phyloP scores from a whole-genome alignment of 1,140 invertebrate genomes.

The Agraylea sexmaculata region DNA sequence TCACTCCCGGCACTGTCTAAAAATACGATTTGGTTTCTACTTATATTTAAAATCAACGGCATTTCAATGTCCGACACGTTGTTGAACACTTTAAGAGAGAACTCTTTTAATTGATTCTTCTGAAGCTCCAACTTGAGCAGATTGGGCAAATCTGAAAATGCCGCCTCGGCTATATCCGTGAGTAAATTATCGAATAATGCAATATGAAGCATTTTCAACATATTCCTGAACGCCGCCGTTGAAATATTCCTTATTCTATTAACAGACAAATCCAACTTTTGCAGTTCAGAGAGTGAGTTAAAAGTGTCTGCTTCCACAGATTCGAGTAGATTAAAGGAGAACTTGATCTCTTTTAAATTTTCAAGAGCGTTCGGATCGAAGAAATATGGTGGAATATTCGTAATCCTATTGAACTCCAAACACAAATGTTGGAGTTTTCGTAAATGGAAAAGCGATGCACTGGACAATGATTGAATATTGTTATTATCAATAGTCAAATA shows the following conservation, averaged over 20 bases:
- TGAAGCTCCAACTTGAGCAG: slow-evolving; percentile 60
- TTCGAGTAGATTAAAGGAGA: slow-evolving; percentile 62
- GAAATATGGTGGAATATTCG: slow-evolving; percentile 46
- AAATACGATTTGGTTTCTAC: slow-evolving; percentile 50
- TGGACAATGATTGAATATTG: slow-evolving; percentile 58
- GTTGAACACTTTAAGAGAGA: slow-evolving; percentile 53
- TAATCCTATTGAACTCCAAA: slow-evolving; percentile 71
- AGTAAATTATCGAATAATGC: slow-evolving; percentile 57
- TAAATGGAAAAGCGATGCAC: slow-evolving; percentile 47
- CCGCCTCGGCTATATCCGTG: slow-evolving; percentile 44
- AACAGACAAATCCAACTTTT: slow-evolving; percentile 57
- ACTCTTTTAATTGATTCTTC: slow-evolving; percentile 52
- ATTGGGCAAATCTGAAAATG: slow-evolving; percentile 56
- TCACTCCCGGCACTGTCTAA: slow-evolving; percentile 40
- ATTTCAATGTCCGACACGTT: slow-evolving; percentile 49
- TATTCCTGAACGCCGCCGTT: slow-evolving; percentile 47
- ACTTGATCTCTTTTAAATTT: slow-evolving; percentile 62
- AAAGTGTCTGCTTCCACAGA: slow-evolving; percentile 51
- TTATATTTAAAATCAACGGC: slow-evolving; percentile 54
- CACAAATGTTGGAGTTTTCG: slow-evolving; percentile 70
- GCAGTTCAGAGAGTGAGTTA: slow-evolving; percentile 46
- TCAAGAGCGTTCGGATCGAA: slow-evolving; percentile 57
- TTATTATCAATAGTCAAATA: slow-evolving; percentile 86
- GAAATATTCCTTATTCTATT: slow-evolving; percentile 53
- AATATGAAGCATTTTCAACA: slow-evolving; percentile 55